Evolutionary conservation across 2,888 invertebrate genomes (phyloP), one percentile per base, ranked within the genome.

Genomic region (Deilephila porcellus): DNA sequence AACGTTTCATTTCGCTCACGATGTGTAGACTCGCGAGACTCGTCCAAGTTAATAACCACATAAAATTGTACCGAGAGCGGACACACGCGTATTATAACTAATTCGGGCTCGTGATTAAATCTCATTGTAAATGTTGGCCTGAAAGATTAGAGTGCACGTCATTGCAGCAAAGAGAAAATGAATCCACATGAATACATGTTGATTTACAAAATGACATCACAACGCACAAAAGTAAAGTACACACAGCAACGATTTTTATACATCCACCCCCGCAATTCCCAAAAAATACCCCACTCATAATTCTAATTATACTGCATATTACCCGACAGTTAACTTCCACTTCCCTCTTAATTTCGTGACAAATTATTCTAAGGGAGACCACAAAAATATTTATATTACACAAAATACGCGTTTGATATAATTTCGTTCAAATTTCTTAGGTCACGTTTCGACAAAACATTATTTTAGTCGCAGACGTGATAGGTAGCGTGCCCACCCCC

Each of bases 71-170:
- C 80, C 76, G 80, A 82, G 78, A 76, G 78, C 82, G 83, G 84
- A 87, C 87, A 86, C 84, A 86, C 81, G 83, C 82, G 80, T 86
- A 88, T 88, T 88, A 85, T 85, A 89, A 88, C 87, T 89, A 89
- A 91, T 91, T 90, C 87, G 87, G 85, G 83, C 87, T 87, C 86
- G 82, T 87, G 87, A 90, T 91, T 90, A 90, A 89, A 91, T 88
- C 86, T 88, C 88, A 87, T 91, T 89, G 89, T 87, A 90, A 91
- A 90, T 87, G 86, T 85, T 85, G 82, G 81, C 83, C 73, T 53
- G 85, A 82, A 87, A 85, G 81, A 83, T 79, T 87, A 80, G 83
- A 76, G 83, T 79, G 84, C 83, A 83, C 86, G 90, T 87, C 89
- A 87, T 84, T 87, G 86, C 89, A 88, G 86, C 88, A 90, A 90